Evolutionary conservation across 1,140 invertebrate species (phyloP).

Genomic region (Sipha flava): DNA sequence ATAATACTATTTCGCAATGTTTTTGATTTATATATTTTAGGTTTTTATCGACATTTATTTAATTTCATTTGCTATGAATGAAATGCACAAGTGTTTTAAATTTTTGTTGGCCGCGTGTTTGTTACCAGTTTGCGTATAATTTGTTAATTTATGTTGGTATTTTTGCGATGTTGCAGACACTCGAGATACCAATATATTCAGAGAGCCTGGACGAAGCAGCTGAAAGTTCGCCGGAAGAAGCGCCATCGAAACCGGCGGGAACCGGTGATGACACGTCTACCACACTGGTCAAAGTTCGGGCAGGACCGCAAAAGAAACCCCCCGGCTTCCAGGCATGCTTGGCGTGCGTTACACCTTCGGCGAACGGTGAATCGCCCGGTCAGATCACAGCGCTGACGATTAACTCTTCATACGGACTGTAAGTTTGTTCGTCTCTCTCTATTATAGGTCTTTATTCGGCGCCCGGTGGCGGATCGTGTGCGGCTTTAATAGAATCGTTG

Average conservation of each 20-base stretch:
- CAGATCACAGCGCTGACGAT: conserved; percentile 81
- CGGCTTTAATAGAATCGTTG: no score
- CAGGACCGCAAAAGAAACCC: conserved; percentile 67
- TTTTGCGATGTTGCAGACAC: not conserved
- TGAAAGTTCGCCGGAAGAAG: conserved; percentile 15
- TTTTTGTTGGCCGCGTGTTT: no score
- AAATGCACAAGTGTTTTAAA: no score
- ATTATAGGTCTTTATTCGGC: no score
- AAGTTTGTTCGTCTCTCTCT: conserved; percentile 48
- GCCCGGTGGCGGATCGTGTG: no score
- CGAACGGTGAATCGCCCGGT: conserved; percentile 67
- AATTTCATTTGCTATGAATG: no score
- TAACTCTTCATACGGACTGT: conserved; percentile 95
- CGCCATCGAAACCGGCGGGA: not conserved
- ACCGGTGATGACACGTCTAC: conserved; percentile 43
- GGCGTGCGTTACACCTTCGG: conserved; percentile 79
- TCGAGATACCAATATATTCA: conserved; percentile 21
- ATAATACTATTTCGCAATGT: no score
- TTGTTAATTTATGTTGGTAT: no score
- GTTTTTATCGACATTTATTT: no score
- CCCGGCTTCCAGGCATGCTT: conserved; percentile 91
- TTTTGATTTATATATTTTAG: no score
- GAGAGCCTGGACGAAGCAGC: conserved; percentile 9
- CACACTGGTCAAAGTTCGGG: conserved; percentile 67
- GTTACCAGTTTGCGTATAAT: no score